Conservation (phyloP, 2,113 vertebrate genomes). For the Psilopogon haemacephalus region DNA sequence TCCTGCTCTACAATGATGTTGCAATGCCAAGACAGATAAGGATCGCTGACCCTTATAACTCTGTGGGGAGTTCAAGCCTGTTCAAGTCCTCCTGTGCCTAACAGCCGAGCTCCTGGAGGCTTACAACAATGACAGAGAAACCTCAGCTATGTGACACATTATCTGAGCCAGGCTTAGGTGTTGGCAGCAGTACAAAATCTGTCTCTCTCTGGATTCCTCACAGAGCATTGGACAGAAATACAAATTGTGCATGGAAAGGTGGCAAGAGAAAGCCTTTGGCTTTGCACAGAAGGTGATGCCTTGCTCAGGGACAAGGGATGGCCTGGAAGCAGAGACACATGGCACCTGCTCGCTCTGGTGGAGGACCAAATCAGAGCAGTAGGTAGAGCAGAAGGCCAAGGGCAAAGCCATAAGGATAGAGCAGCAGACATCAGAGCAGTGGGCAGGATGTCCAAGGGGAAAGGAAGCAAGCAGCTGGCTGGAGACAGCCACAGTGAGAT, state of each 20-base stretch:
- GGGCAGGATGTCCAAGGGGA: accelerated
- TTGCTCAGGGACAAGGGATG: neutral
- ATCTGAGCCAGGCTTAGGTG: neutral
- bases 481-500: neutral
- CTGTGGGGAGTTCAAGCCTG: neutral
- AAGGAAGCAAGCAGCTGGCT: neutral
- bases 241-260: neutral
- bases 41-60: conserved; percentile 1
- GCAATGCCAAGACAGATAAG: neutral
- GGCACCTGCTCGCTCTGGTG: neutral
- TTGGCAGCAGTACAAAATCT: neutral
- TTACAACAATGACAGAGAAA: neutral
- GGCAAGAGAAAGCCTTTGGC: neutral
- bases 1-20: neutral
- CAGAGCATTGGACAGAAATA: neutral
- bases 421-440: too few species aligned
- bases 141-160: conserved; percentile 18
- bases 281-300: accelerated
- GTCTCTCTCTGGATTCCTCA: neutral
- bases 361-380: neutral
- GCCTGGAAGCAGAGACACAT: neutral
- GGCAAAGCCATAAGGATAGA: neutral
- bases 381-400: neutral
- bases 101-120: neutral
- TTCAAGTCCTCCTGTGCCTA: neutral